Conservation (phyloP, 2,113 vertebrate genomes). For the Sphaerodactylus townsendi region DNA sequence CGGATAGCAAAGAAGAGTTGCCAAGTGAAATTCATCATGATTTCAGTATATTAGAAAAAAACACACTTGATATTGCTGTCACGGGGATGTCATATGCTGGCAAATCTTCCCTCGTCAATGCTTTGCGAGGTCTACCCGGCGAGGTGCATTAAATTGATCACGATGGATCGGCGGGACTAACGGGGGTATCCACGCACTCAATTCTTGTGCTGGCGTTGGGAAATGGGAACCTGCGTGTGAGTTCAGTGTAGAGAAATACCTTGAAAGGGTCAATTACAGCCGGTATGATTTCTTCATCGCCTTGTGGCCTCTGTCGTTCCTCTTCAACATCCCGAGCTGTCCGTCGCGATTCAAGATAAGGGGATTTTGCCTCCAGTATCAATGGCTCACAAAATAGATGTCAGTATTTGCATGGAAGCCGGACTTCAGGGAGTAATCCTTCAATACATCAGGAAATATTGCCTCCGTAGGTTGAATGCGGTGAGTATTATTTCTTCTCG, state of each 20-base stretch:
- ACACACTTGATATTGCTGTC: neutral
- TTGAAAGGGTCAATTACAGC: conserved; percentile 36
- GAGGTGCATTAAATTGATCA: too few relatives aligned
- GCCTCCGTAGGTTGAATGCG: conserved; percentile 26
- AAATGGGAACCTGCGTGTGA: too few relatives aligned
- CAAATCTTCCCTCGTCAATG: neutral
- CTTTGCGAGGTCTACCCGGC: neutral
- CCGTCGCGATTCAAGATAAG: conserved; percentile 27
- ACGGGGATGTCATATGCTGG: neutral
- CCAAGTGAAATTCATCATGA: too few relatives aligned
- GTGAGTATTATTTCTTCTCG: conserved; percentile 3
- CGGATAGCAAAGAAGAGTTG: too few relatives aligned
- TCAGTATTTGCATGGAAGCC: neutral
- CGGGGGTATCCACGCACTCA: conserved; percentile 49
- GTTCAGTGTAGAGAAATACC: conserved; percentile 38
- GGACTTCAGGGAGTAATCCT: neutral
- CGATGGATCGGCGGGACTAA: too few relatives aligned
- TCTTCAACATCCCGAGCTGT: conserved; percentile 36
- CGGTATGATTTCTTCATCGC: conserved; percentile 58
- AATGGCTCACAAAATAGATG: conserved; percentile 59
- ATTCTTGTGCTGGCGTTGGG: too few relatives aligned
- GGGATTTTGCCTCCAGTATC: too few relatives aligned
- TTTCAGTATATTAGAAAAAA: neutral
- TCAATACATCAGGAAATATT: conserved; percentile 30
- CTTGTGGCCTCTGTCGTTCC: conserved; percentile 49